phyloP scores from a whole-genome alignment of 2,113 vertebrate genomes.

The Menura novaehollandiae region DNA sequence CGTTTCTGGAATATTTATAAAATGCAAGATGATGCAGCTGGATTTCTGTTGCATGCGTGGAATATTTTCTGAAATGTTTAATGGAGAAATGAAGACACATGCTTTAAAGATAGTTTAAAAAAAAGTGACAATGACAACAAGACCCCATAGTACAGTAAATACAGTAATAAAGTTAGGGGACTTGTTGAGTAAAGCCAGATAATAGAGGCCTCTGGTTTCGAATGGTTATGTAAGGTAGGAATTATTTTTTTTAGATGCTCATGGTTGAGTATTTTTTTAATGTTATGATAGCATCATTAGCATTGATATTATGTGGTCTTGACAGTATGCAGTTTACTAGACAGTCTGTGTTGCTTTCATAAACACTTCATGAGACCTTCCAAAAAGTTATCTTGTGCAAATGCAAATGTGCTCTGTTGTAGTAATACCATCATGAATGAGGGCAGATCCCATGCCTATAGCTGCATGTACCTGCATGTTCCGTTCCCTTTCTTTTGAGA shows the following conservation, averaged over 20 bases:
- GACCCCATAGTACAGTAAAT: not conserved
- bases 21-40: conserved; percentile 44
- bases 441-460: not conserved
- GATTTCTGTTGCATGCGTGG: conserved; percentile 56
- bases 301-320: not conserved
- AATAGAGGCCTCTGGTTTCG: not conserved
- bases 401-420: not conserved
- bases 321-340: not conserved
- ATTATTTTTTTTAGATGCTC: not conserved
- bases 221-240: not conserved
- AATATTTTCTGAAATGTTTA: conserved; percentile 58
- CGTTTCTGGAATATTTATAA: conserved; percentile 73
- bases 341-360: not conserved
- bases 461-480: not conserved
- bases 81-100: conserved; percentile 5
- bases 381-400: not conserved
- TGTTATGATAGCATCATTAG: not conserved
- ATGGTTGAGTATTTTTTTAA: not conserved
- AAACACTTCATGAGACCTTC: not conserved
- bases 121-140: not conserved
- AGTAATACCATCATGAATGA: fast-evolving
- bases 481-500: not conserved
- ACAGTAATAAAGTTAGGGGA: not conserved
- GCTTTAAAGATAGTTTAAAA: not conserved
- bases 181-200: not conserved